Conservation (phyloP, 2,113 vertebrate species). For the Vulpes ferrilata region DNA sequence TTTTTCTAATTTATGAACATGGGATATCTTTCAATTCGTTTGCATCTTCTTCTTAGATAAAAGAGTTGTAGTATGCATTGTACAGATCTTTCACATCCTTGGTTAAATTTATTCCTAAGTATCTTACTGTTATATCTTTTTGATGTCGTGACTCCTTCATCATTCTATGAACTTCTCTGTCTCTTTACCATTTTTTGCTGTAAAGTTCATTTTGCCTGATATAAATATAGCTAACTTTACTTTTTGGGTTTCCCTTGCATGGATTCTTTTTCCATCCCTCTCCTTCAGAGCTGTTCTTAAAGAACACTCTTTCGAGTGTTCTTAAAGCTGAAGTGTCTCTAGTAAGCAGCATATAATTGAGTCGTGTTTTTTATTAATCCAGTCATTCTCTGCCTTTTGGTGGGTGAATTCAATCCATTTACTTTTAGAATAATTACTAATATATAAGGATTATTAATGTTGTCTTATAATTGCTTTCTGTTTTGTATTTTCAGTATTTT, state of each 20-base stretch:
- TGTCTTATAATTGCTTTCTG: background rate
- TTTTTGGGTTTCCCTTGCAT: background rate
- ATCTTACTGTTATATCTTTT: background rate
- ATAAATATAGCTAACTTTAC: background rate
- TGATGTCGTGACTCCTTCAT: background rate
- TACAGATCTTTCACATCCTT: background rate
- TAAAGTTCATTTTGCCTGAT: conserved; percentile 4
- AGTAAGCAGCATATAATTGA: background rate
- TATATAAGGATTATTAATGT: background rate
- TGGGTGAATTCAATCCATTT: background rate
- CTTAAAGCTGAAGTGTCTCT: background rate
- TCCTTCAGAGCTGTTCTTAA: background rate
- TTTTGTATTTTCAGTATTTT: background rate
- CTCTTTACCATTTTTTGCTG: background rate
- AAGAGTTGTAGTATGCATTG: background rate
- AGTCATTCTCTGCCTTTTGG: background rate
- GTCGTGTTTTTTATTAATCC: background rate
- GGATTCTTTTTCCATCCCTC: background rate
- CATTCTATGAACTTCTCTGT: background rate
- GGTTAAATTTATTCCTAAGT: background rate
- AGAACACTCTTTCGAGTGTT: background rate
- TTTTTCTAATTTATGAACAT: background rate
- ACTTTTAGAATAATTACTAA: background rate
- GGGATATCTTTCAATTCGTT: background rate
- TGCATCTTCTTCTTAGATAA: background rate